A percentile compares a stretch with the other conserved stretches of the same genome.
Conservation (phyloP, 2,888 invertebrate genomes). For the Osmoderma eremita region DNA sequence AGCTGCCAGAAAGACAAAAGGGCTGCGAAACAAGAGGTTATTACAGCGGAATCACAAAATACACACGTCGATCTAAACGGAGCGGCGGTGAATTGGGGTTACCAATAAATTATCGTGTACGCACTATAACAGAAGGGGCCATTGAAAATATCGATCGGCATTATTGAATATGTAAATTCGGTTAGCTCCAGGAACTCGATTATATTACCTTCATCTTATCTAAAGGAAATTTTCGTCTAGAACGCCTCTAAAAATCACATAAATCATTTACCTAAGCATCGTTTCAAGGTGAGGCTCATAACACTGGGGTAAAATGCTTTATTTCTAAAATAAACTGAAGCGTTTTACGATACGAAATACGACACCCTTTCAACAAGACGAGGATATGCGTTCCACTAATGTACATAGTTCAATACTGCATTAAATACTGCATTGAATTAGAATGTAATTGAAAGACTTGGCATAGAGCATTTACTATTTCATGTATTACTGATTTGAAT, state of each 20-base stretch:
- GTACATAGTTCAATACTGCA: too few species aligned
- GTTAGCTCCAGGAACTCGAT: slow-evolving; percentile 11
- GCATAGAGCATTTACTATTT: too few species aligned
- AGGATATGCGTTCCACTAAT: too few species aligned
- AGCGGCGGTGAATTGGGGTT: background rate
- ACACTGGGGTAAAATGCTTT: too few species aligned
- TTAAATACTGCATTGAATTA: too few species aligned
- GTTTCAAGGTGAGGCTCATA: too few species aligned
- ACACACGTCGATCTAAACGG: background rate
- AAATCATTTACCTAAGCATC: slow-evolving; percentile 8
- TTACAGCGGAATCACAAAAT: background rate
- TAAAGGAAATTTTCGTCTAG: slow-evolving; percentile 9
- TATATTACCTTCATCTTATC: slow-evolving; percentile 1
- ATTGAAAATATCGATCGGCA: slow-evolving; percentile 20
- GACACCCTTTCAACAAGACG: too few species aligned
- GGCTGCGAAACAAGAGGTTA: background rate
- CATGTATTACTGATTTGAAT: too few species aligned
- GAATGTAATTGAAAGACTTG: too few species aligned
- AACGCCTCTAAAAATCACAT: background rate
- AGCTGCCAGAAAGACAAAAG: background rate
- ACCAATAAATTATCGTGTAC: slow-evolving; percentile 9
- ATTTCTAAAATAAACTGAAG: too few species aligned
- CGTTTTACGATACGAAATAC: too few species aligned
- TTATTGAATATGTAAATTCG: background rate
- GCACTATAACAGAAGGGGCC: background rate